Evolutionary conservation across 1,140 invertebrate species (phyloP).

Genomic region (Drosophila dunni): DNA sequence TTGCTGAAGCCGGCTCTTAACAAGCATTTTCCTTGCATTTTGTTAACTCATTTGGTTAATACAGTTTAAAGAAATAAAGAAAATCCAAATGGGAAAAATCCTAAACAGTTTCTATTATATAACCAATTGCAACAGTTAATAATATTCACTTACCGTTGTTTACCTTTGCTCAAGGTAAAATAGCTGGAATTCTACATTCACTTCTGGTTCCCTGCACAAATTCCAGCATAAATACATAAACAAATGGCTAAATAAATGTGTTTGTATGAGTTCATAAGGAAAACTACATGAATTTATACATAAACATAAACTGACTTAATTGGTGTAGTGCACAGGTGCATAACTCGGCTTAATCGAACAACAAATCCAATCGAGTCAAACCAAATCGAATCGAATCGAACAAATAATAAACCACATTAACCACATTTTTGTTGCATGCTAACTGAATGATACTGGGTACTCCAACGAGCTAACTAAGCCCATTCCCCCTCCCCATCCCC

Average conservation of each 20-base stretch:
- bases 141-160: background rate
- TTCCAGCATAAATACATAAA: conserved; percentile 28
- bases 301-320: conserved; percentile 62
- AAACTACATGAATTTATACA: conserved; percentile 22
- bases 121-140: background rate
- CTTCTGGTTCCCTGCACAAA: conserved; percentile 18
- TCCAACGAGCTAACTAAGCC: background rate
- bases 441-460: conserved; percentile 45
- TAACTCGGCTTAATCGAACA: conserved; percentile 45
- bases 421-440: conserved; percentile 67
- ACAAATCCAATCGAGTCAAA: background rate
- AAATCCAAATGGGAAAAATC: too few species aligned
- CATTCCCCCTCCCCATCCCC: conserved; percentile 2
- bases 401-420: conserved; percentile 49
- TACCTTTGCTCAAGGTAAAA: conserved; percentile 5
- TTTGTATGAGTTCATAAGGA: background rate
- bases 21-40: conserved; percentile 54
- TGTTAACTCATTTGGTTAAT: conserved; percentile 5
- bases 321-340: conserved; percentile 76
- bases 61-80: too few species aligned
- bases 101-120: background rate
- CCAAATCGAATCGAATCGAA: background rate
- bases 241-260: conserved; percentile 22
- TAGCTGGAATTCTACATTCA: conserved; percentile 34
- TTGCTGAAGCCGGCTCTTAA: conserved; percentile 15